Percentiles rank a stretch among this genome's conserved stretches.
Conservation (phyloP, 2,797 vertebrate species). For the Myripristis jacobus region DNA sequence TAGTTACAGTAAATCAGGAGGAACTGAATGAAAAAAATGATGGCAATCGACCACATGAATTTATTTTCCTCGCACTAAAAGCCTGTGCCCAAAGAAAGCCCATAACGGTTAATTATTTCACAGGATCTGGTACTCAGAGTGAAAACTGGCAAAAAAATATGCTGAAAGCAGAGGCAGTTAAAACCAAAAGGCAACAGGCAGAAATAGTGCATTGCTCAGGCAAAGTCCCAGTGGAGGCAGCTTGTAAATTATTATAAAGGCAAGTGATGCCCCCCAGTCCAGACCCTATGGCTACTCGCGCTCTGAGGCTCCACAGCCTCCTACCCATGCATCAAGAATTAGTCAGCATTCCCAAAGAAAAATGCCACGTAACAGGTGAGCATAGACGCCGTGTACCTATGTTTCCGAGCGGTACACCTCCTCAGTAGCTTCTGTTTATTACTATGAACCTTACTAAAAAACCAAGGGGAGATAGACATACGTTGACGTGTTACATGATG, state of each 20-base stretch:
- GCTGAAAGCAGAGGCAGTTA: conserved; percentile 33
- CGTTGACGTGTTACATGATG: conserved; percentile 82
- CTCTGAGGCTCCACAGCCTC: conserved; percentile 72
- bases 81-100: conserved; percentile 20
- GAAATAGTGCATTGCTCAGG: conserved; percentile 78
- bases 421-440: conserved; percentile 98
- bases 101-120: conserved; percentile 26
- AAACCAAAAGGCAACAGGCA: conserved; percentile 86
- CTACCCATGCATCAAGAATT: conserved; percentile 92
- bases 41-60: background rate
- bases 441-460: conserved; percentile 96
- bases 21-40: conserved; percentile 12
- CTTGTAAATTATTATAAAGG: conserved; percentile 56
- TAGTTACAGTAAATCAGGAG: conserved; percentile 15
- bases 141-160: conserved; percentile 14
- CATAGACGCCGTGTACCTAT: conserved; percentile 94
- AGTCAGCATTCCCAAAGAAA: conserved; percentile 93
- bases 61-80: conserved; percentile 14
- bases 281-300: conserved; percentile 30
- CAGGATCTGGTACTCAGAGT: conserved; percentile 14
- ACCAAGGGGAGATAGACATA: conserved; percentile 89
- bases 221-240: conserved; percentile 73
- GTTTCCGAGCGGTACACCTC: conserved; percentile 92
- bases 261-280: conserved; percentile 63
- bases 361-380: conserved; percentile 83